Percentiles rank a stretch among this genome's conserved stretches.
Evolutionary conservation across 2,888 invertebrate species (phyloP).

Genomic region (Drosophila prostipennis): DNA sequence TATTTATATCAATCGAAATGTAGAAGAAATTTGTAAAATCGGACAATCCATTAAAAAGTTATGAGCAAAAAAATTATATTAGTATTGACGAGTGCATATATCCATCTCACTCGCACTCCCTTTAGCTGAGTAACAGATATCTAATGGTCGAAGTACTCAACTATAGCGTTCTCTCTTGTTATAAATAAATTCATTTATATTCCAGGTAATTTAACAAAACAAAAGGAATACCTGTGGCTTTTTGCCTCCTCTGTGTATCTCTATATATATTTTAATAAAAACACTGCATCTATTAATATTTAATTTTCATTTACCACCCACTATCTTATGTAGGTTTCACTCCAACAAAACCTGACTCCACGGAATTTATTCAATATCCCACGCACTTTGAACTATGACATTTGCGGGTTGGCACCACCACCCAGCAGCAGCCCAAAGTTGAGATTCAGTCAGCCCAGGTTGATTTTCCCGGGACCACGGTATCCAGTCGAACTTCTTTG

Average conservation of each 20-base stretch:
- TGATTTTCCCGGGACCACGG: conserved; percentile 13
- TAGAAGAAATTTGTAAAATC: no score
- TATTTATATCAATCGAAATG: no score
- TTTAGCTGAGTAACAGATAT: no score
- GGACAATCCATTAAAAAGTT: no score
- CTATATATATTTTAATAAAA: background rate
- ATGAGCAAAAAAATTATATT: no score
- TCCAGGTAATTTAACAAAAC: background rate
- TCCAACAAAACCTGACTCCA: conserved; percentile 1
- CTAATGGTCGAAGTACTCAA: no score
- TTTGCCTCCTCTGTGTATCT: background rate
- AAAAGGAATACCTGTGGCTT: background rate
- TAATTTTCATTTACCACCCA: conserved; percentile 28
- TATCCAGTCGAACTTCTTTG: background rate
- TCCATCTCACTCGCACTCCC: no score
- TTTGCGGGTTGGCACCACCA: conserved; percentile 23
- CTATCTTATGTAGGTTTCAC: conserved; percentile 1
- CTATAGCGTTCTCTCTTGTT: no score
- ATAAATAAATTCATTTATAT: no score
- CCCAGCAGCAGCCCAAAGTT: conserved; percentile 5
- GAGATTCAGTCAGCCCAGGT: conserved; percentile 11
- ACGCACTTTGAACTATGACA: conserved; percentile 46
- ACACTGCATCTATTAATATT: conserved; percentile 27
- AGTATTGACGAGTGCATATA: no score
- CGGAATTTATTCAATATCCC: conserved; percentile 33